Evolutionary conservation across 2,888 invertebrate genomes (phyloP).

Genomic region (Schrankia costaestrigalis): DNA sequence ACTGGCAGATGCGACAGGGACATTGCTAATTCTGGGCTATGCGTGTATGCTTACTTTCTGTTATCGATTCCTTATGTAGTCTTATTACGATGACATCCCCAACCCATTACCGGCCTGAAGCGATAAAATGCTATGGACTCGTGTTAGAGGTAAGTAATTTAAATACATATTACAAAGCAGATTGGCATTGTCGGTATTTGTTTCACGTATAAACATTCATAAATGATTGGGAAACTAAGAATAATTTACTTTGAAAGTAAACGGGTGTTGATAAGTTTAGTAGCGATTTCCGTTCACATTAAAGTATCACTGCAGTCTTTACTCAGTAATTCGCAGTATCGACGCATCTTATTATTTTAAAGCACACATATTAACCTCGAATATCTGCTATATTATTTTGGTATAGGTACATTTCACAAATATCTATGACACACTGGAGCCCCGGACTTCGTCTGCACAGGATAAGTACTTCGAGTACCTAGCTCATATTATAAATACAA

Average conservation of each 20-base stretch:
- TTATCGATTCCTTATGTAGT: conserved; percentile 60
- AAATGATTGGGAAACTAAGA: conserved; percentile 62
- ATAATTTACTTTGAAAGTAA: conserved; percentile 65
- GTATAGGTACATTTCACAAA: too few relatives aligned
- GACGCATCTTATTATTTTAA: conserved; percentile 35
- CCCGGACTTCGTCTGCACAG: too few relatives aligned
- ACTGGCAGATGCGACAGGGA: conserved; percentile 37
- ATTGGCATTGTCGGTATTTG: conserved; percentile 44
- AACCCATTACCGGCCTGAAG: conserved; percentile 18
- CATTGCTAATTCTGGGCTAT: conserved; percentile 63
- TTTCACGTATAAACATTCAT: conserved; percentile 47
- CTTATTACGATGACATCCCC: conserved; percentile 33
- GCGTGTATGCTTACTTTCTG: conserved; percentile 56
- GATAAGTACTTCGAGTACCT: too few relatives aligned
- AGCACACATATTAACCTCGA: too few relatives aligned
- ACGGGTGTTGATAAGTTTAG: conserved; percentile 68
- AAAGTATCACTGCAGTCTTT: conserved; percentile 37
- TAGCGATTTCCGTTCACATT: conserved; percentile 59
- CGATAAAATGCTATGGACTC: conserved; percentile 27
- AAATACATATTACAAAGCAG: conserved; percentile 3
- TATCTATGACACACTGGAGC: too few relatives aligned
- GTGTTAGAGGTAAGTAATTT: conserved; percentile 6
- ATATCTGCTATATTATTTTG: too few relatives aligned
- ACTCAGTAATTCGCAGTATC: conserved; percentile 30
- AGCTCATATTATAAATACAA: too few relatives aligned